phyloP scores from a whole-genome alignment of 2,888 invertebrate species.

The Netelia inedita region DNA sequence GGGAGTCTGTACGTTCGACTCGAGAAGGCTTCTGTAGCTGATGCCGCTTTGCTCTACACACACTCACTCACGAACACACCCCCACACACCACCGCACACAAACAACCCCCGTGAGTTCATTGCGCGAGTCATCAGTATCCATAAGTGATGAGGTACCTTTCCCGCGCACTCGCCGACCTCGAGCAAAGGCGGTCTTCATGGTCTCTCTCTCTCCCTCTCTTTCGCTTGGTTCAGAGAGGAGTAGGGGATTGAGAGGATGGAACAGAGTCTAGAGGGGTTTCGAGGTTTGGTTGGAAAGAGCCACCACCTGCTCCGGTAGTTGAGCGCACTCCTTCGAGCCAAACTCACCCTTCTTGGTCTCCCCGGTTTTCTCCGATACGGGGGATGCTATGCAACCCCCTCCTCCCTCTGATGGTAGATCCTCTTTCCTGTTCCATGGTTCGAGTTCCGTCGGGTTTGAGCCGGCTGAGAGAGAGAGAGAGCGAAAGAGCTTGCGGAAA shows the following conservation, averaged over 20 bases:
- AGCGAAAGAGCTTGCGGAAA: constrained; percentile 64
- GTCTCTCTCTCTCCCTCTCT: constrained; percentile 25
- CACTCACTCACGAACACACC: constrained; percentile 58
- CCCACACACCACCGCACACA: constrained; percentile 63
- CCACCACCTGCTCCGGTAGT: constrained; percentile 83
- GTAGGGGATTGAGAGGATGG: constrained; percentile 27
- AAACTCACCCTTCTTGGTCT: constrained; percentile 51
- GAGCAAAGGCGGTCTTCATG: constrained; percentile 56
- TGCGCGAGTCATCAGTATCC: constrained; percentile 91
- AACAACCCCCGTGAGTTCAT: constrained; percentile 86
- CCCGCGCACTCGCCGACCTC: constrained; percentile 66
- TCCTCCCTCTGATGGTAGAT: constrained; percentile 65
- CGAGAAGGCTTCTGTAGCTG: constrained; percentile 68
- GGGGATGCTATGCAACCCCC: constrained; percentile 65
- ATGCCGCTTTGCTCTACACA: constrained; percentile 47
- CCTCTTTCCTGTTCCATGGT: constrained; percentile 48
- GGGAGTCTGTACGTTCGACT: constrained; percentile 71
- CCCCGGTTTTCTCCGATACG: constrained; percentile 49
- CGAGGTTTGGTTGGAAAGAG: constrained; percentile 77
- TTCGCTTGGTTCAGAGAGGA: not conserved
- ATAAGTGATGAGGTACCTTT: constrained; percentile 89
- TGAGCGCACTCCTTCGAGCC: constrained; percentile 75
- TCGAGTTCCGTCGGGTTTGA: no score
- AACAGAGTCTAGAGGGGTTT: constrained; percentile 60
- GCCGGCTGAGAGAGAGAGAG: constrained; percentile 12